These are phyloP conservation scores for Platypus cylindrus DNA, from an alignment of 2,888 invertebrate genomes.

Conservation along the genomic window DNA sequence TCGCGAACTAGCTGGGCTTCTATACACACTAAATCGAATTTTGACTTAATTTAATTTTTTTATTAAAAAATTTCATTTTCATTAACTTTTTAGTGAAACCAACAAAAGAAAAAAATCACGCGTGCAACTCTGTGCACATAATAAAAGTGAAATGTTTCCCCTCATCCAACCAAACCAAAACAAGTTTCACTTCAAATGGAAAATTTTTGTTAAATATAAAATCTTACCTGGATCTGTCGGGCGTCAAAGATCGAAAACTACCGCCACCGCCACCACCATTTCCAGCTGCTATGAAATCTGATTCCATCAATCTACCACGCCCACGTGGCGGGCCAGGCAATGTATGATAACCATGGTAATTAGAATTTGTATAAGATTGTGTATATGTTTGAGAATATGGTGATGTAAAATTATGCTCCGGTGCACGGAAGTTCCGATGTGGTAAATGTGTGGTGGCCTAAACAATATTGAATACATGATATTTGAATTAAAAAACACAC, in stretches of 20 bases:
- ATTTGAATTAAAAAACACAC: constrained; percentile 20
- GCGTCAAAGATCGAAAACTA: constrained; percentile 33
- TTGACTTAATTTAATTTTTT: no score
- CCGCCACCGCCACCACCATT: constrained; percentile 19
- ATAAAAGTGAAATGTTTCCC: no score
- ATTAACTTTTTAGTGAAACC: no score
- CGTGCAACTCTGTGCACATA: no score
- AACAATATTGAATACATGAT: constrained; percentile 18
- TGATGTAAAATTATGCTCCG: constrained; percentile 15
- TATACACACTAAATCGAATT: constrained; percentile 6
- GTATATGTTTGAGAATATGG: constrained; percentile 11
- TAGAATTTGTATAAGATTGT: constrained; percentile 24
- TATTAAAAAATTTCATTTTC: no score
- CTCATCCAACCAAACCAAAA: no score
- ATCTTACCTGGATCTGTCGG: constrained; percentile 31
- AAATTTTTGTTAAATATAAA: background rate
- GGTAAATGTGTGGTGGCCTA: background rate
- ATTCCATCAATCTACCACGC: constrained; percentile 48
- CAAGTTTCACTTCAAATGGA: no score
- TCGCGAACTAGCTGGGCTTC: constrained; percentile 29
- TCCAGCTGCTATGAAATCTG: no score
- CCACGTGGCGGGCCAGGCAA: constrained; percentile 41
- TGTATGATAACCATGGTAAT: constrained; percentile 56
- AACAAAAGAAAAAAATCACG: no score
- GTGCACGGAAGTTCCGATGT: constrained; percentile 16